phyloP scores from a whole-genome alignment of 2,797 vertebrate species.

The Phylloscopus collybita region DNA sequence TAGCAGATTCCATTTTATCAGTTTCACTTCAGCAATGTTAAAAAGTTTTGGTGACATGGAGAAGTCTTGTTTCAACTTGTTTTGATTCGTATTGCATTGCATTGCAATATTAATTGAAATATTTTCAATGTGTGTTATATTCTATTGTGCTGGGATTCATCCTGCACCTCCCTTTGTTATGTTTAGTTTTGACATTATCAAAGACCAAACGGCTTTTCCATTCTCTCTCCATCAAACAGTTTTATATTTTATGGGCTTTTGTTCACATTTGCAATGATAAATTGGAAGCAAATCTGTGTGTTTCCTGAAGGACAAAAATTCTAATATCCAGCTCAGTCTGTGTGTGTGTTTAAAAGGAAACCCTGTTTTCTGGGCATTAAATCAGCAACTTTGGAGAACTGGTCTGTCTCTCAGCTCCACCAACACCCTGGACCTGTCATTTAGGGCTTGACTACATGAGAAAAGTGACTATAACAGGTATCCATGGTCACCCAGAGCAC shows the following conservation, averaged over 20 bases:
- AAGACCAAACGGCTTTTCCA: not conserved
- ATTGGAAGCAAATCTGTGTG: not conserved
- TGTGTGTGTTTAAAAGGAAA: not conserved
- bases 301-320: not conserved
- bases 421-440: not conserved
- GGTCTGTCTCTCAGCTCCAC: not conserved
- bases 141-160: not conserved
- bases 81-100: not conserved
- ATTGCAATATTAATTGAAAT: conserved; percentile 12
- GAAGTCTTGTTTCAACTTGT: not conserved
- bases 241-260: not conserved
- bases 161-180: not conserved
- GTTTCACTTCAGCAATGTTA: not conserved
- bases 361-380: not conserved
- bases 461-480: not conserved
- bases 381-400: not conserved
- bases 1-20: not conserved
- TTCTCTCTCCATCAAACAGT: not conserved
- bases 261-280: not conserved
- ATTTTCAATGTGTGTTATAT: not conserved
- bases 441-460: not conserved
- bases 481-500: not conserved
- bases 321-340: not conserved
- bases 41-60: not conserved
- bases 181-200: conserved; percentile 10